A percentile compares a stretch with the other conserved stretches of the same genome.
These are phyloP conservation scores for Coelopa pilipes DNA, from an alignment of 2,888 invertebrate species.

Conservation along the genomic window DNA sequence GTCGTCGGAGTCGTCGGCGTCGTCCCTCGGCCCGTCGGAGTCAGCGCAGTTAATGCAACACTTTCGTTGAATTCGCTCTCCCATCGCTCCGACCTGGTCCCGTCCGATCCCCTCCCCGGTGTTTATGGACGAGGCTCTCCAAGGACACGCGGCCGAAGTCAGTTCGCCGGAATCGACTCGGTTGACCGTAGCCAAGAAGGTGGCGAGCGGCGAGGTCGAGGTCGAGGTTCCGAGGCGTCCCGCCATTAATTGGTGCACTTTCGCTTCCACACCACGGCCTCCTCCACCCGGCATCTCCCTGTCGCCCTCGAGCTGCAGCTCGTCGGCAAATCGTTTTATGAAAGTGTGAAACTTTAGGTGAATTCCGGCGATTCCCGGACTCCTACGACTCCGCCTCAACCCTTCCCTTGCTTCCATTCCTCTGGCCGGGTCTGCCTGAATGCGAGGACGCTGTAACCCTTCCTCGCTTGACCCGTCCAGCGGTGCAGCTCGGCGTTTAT, in stretches of 20 bases:
- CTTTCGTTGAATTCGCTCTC: constrained; percentile 31
- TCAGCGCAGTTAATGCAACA: constrained; percentile 27
- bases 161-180: constrained; percentile 19
- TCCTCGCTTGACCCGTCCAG: constrained; percentile 19
- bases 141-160: constrained; percentile 1
- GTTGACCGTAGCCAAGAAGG: too few species aligned
- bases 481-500: constrained; percentile 13
- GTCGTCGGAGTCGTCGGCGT: not conserved
- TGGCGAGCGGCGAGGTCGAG: too few species aligned
- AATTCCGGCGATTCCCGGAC: not conserved
- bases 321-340: constrained; percentile 23
- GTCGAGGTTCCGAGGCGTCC: not conserved
- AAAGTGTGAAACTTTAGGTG: constrained; percentile 22
- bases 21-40: not conserved
- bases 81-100: too few species aligned
- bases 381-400: not conserved
- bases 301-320: not conserved
- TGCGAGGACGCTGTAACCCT: not conserved
- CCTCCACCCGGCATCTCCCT: not conserved
- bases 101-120: not conserved
- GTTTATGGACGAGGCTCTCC: not conserved
- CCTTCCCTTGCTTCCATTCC: constrained; percentile 13
- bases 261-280: too few species aligned
- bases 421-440: not conserved
- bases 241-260: not conserved